A percentile compares a stretch with the other conserved stretches of the same genome.
Conservation (phyloP, 2,888 invertebrate species). For the Himalopsyche kuldschensis region DNA sequence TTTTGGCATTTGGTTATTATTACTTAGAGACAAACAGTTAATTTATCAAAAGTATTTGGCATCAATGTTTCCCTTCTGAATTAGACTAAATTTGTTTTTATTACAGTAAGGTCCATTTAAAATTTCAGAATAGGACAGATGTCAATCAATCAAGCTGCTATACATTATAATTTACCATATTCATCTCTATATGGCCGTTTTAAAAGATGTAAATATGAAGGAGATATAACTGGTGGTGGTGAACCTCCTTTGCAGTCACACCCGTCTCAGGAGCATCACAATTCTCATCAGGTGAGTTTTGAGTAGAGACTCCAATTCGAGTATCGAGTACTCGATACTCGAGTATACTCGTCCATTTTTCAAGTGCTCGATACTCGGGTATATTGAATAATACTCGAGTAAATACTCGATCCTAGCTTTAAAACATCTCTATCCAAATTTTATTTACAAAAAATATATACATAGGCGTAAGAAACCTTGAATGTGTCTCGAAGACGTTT, state of each 20-base stretch:
- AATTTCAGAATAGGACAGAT: conserved; percentile 78
- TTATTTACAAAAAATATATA: too few relatives aligned
- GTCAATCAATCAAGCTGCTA: conserved; percentile 92
- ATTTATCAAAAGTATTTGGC: too few relatives aligned
- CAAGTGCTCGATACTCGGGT: too few relatives aligned
- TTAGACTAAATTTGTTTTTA: background rate
- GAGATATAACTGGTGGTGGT: conserved; percentile 14
- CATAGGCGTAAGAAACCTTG: too few relatives aligned
- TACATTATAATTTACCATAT: conserved; percentile 88
- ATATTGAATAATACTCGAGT: too few relatives aligned
- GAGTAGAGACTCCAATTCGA: too few relatives aligned
- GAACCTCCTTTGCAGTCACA: conserved; percentile 3
- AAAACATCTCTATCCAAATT: too few relatives aligned
- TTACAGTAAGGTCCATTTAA: background rate
- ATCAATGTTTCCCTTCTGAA: background rate
- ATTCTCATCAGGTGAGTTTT: conserved; percentile 18
- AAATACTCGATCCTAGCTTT: too few relatives aligned
- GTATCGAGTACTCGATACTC: too few relatives aligned
- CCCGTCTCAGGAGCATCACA: conserved; percentile 11
- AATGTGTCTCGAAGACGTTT: too few relatives aligned
- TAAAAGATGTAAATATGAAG: conserved; percentile 82
- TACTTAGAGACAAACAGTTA: background rate
- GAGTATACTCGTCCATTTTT: too few relatives aligned
- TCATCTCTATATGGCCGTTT: conserved; percentile 87
- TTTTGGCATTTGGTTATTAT: background rate